phyloP scores from a whole-genome alignment of 2,797 vertebrate species.

The Jordanella pulchra region DNA sequence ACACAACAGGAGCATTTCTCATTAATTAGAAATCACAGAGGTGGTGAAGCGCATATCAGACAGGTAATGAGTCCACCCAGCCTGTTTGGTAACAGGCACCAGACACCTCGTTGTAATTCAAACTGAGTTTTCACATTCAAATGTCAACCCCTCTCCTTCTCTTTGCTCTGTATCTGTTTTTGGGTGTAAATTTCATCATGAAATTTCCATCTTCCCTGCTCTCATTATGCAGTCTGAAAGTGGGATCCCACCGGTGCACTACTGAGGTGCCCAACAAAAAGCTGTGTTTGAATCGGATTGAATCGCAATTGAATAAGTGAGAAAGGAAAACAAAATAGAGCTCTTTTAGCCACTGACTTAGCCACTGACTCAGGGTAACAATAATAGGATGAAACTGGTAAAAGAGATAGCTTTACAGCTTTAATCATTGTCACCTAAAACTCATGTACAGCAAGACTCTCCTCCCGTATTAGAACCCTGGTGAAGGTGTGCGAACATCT shows the following conservation, averaged over 20 bases:
- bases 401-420: neutral
- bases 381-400: neutral
- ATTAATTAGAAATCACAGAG: conserved; percentile 69
- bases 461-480: neutral
- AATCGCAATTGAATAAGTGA: conserved; percentile 35
- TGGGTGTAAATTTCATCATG: conserved; percentile 68
- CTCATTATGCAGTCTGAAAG: conserved; percentile 60
- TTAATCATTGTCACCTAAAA: neutral
- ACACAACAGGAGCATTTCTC: conserved; percentile 61
- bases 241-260: conserved; percentile 44
- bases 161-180: conserved; percentile 61
- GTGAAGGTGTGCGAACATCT: neutral
- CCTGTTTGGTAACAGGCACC: conserved; percentile 50
- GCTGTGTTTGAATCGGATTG: conserved; percentile 33
- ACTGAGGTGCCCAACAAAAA: conserved; percentile 40
- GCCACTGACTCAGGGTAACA: neutral
- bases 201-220: conserved; percentile 61
- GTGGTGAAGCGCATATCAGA: conserved; percentile 43
- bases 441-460: neutral
- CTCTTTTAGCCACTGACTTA: neutral
- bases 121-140: conserved; percentile 60
- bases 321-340: conserved; percentile 25
- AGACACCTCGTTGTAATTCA: conserved; percentile 67
- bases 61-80: conserved; percentile 53
- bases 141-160: conserved; percentile 63